Evolutionary conservation across 2,888 invertebrate species (phyloP).

Genomic region (Coelogynopora nodosa): DNA sequence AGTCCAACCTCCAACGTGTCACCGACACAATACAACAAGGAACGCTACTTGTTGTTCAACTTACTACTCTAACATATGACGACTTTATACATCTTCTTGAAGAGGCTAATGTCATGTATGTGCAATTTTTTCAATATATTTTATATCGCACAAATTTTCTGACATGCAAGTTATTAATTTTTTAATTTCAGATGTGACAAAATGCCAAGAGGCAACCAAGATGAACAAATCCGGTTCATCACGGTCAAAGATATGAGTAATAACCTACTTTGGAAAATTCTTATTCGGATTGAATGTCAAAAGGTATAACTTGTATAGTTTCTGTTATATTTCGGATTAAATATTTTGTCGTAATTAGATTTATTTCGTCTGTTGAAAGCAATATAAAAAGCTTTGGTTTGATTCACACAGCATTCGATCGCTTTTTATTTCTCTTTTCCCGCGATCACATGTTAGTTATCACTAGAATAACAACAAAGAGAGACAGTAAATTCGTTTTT

Average conservation of each 20-base stretch:
- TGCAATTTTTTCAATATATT: no score
- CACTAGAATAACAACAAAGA: no score
- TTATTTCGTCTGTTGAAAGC: no score
- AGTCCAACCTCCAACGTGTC: neutral
- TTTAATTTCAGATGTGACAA: neutral
- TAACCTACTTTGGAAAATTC: neutral
- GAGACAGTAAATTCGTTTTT: no score
- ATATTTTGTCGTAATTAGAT: no score
- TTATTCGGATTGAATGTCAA: neutral
- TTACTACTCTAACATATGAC: neutral
- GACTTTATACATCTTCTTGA: neutral
- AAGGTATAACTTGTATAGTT: no score
- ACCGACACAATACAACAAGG: neutral
- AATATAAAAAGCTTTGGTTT: neutral
- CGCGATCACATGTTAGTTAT: no score
- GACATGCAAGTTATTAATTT: neutral
- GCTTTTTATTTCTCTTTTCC: no score
- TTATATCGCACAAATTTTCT: neutral
- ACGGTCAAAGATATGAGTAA: neutral
- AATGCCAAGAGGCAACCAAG: neutral
- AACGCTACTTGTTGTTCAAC: neutral
- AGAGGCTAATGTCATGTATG: neutral
- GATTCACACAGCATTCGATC: neutral
- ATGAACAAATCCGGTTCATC: neutral
- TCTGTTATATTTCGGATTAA: no score